These are phyloP conservation scores for Tokudaia muenninki DNA, from an alignment of 2,797 vertebrate genomes.

Conservation along the genomic window DNA sequence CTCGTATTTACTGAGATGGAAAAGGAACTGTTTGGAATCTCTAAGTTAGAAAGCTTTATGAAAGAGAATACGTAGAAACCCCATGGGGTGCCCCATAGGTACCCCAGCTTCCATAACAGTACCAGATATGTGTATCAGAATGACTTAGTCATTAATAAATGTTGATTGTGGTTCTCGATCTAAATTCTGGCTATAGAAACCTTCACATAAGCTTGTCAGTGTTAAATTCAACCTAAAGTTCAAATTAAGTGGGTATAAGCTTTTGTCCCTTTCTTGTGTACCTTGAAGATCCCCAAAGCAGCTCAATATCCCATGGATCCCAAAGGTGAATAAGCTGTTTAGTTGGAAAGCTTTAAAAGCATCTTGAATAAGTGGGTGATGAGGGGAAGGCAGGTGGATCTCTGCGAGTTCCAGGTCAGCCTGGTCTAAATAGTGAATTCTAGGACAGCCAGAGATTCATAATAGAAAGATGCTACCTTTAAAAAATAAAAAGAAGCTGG, in stretches of 20 bases:
- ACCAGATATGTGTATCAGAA: not conserved
- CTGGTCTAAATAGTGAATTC: not conserved
- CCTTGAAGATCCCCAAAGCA: not conserved
- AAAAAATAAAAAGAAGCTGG: not conserved
- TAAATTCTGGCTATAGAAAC: not conserved
- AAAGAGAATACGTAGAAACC: conserved; percentile 7
- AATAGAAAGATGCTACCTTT: not conserved
- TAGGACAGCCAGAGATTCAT: not conserved
- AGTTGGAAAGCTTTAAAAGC: not conserved
- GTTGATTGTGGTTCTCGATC: not conserved
- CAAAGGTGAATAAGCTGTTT: not conserved
- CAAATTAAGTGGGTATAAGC: not conserved
- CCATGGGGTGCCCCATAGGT: not conserved
- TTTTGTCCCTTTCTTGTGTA: not conserved
- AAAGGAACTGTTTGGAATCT: conserved; percentile 12
- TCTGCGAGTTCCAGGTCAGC: not conserved
- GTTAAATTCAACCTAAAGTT: conserved; percentile 20
- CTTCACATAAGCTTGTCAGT: not conserved
- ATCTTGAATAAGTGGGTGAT: not conserved
- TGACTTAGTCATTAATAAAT: not conserved
- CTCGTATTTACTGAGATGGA: not conserved
- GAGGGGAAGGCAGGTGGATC: not conserved
- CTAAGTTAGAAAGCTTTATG: conserved; percentile 32
- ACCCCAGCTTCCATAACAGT: not conserved
- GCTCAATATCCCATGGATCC: not conserved